Conservation (phyloP, 1,140 invertebrate genomes). For the Zophobas atratus region DNA sequence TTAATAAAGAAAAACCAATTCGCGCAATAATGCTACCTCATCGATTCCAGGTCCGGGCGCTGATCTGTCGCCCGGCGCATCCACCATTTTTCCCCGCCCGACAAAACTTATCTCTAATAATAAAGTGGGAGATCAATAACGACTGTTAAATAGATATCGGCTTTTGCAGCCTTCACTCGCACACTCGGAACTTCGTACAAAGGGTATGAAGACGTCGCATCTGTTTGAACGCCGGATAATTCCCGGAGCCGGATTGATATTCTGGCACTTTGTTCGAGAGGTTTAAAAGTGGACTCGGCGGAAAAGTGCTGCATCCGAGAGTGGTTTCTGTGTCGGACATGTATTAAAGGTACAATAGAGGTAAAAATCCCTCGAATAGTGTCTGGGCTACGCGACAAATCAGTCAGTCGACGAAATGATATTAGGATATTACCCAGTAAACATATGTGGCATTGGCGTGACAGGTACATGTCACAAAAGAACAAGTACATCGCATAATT, state of each 20-base stretch:
- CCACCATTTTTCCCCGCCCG: slow-evolving; percentile 26
- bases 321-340: too few relatives aligned
- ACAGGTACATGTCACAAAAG: too few relatives aligned
- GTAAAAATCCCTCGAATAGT: too few relatives aligned
- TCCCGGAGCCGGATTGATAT: background rate
- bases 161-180: background rate
- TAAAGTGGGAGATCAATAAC: slow-evolving; percentile 18
- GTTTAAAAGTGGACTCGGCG: background rate
- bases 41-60: too few relatives aligned
- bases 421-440: too few relatives aligned
- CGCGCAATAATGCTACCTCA: background rate
- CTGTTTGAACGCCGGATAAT: slow-evolving; percentile 9
- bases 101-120: background rate
- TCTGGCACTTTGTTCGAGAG: background rate
- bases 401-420: too few relatives aligned
- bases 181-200: background rate
- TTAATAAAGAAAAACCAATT: background rate
- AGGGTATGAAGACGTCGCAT: background rate
- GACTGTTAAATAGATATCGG: slow-evolving; percentile 6
- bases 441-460: too few relatives aligned
- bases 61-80: slow-evolving; percentile 20
- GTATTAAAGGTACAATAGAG: too few relatives aligned
- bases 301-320: too few relatives aligned
- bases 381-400: too few relatives aligned
- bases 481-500: too few relatives aligned